These are phyloP conservation scores for Phortica variegata DNA, from an alignment of 1,140 invertebrate species.

Conservation along the genomic window DNA sequence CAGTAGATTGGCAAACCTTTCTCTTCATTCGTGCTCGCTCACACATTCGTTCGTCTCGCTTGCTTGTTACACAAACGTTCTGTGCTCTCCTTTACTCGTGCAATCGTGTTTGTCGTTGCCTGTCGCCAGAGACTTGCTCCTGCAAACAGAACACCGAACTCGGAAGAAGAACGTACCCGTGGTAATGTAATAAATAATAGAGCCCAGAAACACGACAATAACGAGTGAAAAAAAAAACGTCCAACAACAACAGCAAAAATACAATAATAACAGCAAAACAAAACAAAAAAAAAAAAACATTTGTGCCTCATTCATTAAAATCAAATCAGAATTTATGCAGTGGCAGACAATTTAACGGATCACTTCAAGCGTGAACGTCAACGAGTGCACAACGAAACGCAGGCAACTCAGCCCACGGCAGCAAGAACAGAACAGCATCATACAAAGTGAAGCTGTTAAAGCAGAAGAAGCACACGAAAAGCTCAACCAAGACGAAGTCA, in stretches of 20 bases:
- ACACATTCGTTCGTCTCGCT: not conserved
- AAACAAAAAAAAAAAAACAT: conserved; percentile 14
- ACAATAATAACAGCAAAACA: conserved; percentile 12
- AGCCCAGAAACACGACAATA: conserved; percentile 6
- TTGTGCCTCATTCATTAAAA: not conserved
- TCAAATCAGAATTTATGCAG: conserved; percentile 1
- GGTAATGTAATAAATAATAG: conserved; percentile 21
- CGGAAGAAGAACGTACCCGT: too few relatives aligned
- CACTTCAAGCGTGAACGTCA: conserved; percentile 49
- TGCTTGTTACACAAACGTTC: conserved; percentile 1
- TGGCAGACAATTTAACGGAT: conserved; percentile 27
- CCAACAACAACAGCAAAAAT: conserved; percentile 16
- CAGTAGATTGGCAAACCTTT: conserved; percentile 48
- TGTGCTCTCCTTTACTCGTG: too few relatives aligned
- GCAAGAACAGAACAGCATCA: conserved; percentile 8
- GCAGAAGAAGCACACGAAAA: conserved; percentile 4
- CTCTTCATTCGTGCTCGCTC: conserved; percentile 30
- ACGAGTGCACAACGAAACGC: conserved; percentile 48
- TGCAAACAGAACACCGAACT: too few relatives aligned
- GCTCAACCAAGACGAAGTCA: conserved; percentile 18
- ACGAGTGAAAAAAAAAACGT: conserved; percentile 29
- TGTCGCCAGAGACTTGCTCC: too few relatives aligned
- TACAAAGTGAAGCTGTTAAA: conserved; percentile 10
- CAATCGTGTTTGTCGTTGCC: conserved; percentile 23
- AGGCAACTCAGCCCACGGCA: conserved; percentile 31